Evolutionary conservation across 2,797 vertebrate genomes (phyloP).

Genomic region (Enteromius paludinosus): DNA sequence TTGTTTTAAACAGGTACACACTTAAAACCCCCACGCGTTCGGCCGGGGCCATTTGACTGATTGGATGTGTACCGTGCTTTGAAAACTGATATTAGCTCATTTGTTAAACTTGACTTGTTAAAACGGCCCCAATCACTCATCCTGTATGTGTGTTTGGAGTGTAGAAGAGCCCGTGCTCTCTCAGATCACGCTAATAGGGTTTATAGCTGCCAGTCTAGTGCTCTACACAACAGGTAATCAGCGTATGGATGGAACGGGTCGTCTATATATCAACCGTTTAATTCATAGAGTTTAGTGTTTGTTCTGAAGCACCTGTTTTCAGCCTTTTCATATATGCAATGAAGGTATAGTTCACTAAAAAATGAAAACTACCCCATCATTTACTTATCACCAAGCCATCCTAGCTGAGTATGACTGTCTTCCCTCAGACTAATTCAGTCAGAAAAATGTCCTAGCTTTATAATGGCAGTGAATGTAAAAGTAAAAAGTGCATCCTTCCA

Average conservation of each 20-base stretch:
- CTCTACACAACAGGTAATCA: not conserved
- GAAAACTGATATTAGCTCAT: conserved; percentile 68
- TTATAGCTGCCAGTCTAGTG: conserved; percentile 22
- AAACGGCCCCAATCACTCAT: conserved; percentile 68
- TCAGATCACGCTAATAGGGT: conserved; percentile 21
- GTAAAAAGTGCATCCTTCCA: not conserved
- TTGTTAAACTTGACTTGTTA: conserved; percentile 74
- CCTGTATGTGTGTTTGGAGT: conserved; percentile 52
- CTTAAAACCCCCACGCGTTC: conserved; percentile 66
- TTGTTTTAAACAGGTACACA: conserved; percentile 79
- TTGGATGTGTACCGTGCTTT: conserved; percentile 62
- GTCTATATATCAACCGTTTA: not conserved
- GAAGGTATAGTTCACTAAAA: not conserved
- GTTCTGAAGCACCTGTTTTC: not conserved
- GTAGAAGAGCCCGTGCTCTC: conserved; percentile 53
- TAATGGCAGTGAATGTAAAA: not conserved
- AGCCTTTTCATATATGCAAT: not conserved
- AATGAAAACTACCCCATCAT: not conserved
- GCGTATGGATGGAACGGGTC: not conserved
- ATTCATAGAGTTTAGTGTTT: not conserved
- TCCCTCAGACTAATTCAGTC: not conserved
- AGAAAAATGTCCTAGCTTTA: not conserved
- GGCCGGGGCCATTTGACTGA: conserved; percentile 64
- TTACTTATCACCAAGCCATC: not conserved
- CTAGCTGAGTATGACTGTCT: not conserved